Conservation (phyloP, 1,140 invertebrate genomes). For the Achroia grisella region DNA sequence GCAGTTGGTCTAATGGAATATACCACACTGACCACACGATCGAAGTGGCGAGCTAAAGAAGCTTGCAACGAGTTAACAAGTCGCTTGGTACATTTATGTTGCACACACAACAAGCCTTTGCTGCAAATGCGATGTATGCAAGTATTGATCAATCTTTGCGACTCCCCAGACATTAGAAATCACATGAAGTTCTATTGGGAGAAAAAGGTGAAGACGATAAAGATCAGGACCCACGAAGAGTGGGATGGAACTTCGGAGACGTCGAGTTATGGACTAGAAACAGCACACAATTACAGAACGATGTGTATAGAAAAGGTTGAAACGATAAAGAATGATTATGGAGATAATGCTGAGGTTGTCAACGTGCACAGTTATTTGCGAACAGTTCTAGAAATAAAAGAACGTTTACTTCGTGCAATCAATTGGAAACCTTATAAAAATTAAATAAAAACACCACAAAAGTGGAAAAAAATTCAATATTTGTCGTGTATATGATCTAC, state of each 20-base stretch:
- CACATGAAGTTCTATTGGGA: constrained; percentile 41
- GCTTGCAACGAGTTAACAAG: constrained; percentile 29
- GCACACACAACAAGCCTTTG: constrained; percentile 26
- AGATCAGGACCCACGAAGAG: constrained; percentile 42
- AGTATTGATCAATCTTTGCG: constrained; percentile 54
- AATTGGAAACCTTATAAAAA: constrained; percentile 41
- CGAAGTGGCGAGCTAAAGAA: constrained; percentile 60
- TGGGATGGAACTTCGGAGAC: constrained; percentile 59
- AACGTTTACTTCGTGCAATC: constrained; percentile 35
- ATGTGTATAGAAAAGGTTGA: constrained; percentile 46
- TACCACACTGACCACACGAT: constrained; percentile 49
- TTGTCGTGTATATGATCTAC: too few species aligned
- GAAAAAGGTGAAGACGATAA: constrained; percentile 27
- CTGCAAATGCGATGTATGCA: constrained; percentile 50
- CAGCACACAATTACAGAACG: constrained; percentile 48
- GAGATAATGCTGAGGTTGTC: constrained; percentile 30
- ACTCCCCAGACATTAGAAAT: constrained; percentile 47
- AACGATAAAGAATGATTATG: constrained; percentile 46
- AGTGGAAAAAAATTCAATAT: too few species aligned
- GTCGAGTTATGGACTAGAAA: constrained; percentile 37
- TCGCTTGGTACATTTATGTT: constrained; percentile 26
- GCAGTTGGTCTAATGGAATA: constrained; percentile 40
- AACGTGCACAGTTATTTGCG: constrained; percentile 49
- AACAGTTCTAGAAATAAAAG: constrained; percentile 28
- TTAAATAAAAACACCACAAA: constrained; percentile 4